Evolutionary conservation across 2,888 invertebrate genomes (phyloP), one percentile per base, ranked within the genome.

Genomic region (Bellardia pandia): DNA sequence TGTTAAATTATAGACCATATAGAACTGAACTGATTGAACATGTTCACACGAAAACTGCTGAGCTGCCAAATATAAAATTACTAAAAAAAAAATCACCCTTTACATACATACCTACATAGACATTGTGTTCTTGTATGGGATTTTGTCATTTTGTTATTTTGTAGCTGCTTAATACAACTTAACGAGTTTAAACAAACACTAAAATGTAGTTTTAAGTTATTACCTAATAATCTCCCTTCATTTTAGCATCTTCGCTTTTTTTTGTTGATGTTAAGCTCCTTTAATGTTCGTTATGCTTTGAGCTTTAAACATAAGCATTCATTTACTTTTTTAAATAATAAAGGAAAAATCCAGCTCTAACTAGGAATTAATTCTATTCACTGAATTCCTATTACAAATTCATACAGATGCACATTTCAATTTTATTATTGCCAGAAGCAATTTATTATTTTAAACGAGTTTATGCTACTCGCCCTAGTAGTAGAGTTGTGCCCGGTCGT

Each of bases 101-200:
- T 23, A 23, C 1, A 23, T 23, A 23, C 23, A 23, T 23, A 23
- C 23, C 1, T 13, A 58, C 6, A 37, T 33, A 51, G 1, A 23
- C 11, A n/a, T 45, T 62, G 16, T 64, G 8, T 53, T 42, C n/a
- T 42, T 64, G 16, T 11, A 16, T 33, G 30, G 11, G 30, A 30
- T 68, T 45, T 69, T 76, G 76, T 62, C 40, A 64, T 78, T 78
- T 69, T 76, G 76, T 62, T 30, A 64, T 78, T 78, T 84, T 72
- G 45, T 51, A 48, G 64, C 72, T 81, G 16, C 16, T 51, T 79
- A 74, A 74, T 58, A 78, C 60, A 84, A 86, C 71, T 80, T 80
- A 86, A 84, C 84, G 84, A 84, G 84, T 80, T 86, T 80, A 84
- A 80, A 53, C 82, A 86, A 86, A 86, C 82, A 86, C 86, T 86